These are phyloP conservation scores for Chascanopsetta lugubris DNA, from an alignment of 2,113 vertebrate genomes.

Conservation along the genomic window DNA sequence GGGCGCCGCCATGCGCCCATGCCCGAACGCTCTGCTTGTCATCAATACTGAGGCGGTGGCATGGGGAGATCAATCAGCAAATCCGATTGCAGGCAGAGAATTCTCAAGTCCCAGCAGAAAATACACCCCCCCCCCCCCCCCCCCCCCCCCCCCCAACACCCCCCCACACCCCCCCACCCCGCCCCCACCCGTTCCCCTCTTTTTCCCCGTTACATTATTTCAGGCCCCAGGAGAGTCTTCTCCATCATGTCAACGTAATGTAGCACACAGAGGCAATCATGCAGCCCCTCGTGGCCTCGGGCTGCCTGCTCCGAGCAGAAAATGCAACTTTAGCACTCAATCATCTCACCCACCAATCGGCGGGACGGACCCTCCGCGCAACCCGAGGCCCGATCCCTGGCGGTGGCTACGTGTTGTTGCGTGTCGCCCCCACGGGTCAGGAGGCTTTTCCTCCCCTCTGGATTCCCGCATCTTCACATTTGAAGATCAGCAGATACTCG, in stretches of 20 bases:
- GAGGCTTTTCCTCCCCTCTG: constrained; percentile 28
- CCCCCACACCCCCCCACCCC: constrained; percentile 29
- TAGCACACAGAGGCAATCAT: constrained; percentile 81
- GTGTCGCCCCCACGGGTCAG: constrained; percentile 34
- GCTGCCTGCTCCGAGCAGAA: constrained; percentile 67
- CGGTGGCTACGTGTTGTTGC: constrained; percentile 46
- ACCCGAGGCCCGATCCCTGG: constrained; percentile 60
- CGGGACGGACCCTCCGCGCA: constrained; percentile 58
- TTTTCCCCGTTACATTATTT: constrained; percentile 80
- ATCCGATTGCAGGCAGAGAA: constrained; percentile 80
- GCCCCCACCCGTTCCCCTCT: too few relatives aligned
- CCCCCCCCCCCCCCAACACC: constrained; percentile 27
- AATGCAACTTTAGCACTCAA: constrained; percentile 80
- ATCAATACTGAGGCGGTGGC: constrained; percentile 75
- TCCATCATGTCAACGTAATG: constrained; percentile 81
- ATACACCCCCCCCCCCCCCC: constrained; percentile 18
- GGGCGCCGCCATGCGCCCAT: constrained; percentile 44
- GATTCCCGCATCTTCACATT: constrained; percentile 30
- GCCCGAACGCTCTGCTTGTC: constrained; percentile 77
- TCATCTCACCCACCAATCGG: constrained; percentile 69
- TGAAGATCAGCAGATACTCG: constrained; percentile 51
- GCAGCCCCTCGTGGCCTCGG: constrained; percentile 70
- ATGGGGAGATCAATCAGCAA: constrained; percentile 79
- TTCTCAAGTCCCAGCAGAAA: constrained; percentile 73
- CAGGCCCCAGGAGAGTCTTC: constrained; percentile 77